phyloP scores from a whole-genome alignment of 2,113 vertebrate genomes.

The Porphyrio hochstetteri region DNA sequence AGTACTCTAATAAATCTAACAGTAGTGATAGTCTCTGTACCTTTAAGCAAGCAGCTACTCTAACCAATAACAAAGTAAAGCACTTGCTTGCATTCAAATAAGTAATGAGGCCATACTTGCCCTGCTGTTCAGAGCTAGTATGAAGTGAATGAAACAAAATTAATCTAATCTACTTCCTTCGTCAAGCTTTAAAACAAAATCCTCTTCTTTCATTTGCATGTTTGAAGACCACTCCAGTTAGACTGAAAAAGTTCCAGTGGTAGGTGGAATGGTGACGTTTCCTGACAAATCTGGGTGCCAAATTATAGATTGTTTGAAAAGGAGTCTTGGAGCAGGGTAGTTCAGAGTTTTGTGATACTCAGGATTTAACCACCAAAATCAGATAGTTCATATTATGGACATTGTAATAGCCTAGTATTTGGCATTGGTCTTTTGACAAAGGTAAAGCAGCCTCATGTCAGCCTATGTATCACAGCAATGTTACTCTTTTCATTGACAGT shows the following conservation, averaged over 20 bases:
- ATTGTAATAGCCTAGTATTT: not conserved
- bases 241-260: conserved; percentile 26
- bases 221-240: conserved; percentile 2
- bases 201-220: not conserved
- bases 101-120: not conserved
- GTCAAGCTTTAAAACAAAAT: not conserved
- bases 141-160: conserved; percentile 1
- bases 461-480: not conserved
- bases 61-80: not conserved
- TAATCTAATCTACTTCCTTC: conserved; percentile 32
- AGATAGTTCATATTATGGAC: not conserved
- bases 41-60: not conserved
- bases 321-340: not conserved
- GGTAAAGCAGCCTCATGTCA: not conserved
- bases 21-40: not conserved
- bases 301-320: conserved; percentile 23
- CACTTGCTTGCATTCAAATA: not conserved
- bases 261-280: conserved; percentile 4
- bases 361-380: conserved; percentile 5
- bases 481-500: not conserved
- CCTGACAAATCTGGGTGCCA: conserved; percentile 9
- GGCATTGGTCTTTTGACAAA: not conserved
- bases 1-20: not conserved
- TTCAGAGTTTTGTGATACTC: not conserved
- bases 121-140: not conserved